phyloP scores from a whole-genome alignment of 2,888 invertebrate species.

The Ariolimax columbianus region DNA sequence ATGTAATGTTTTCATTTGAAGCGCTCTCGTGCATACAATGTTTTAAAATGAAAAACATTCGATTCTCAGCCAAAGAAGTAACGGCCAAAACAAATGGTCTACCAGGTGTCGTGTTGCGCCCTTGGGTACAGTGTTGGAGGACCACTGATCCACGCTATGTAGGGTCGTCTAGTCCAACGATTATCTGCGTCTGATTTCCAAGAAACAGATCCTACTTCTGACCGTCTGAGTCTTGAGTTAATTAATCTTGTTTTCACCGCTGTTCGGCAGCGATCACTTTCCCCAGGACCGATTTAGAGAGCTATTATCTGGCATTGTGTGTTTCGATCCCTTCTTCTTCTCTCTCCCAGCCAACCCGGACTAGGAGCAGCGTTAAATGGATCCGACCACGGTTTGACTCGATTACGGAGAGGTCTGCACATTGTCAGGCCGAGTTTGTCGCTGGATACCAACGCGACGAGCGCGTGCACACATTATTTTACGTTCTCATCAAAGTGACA shows the following conservation, averaged over 20 bases:
- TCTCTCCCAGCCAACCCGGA: background rate
- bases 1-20: no score
- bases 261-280: background rate
- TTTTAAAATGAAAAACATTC: no score
- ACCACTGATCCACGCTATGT: no score
- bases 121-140: no score
- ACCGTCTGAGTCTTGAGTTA: background rate
- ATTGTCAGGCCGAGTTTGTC: conserved; percentile 1
- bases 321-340: background rate
- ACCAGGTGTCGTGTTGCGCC: background rate
- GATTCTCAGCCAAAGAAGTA: no score
- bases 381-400: background rate
- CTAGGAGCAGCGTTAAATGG: background rate
- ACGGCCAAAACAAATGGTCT: no score
- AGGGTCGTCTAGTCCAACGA: background rate
- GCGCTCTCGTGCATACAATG: no score
- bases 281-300: conserved; percentile 6
- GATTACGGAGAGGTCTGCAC: background rate
- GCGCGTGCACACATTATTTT: background rate
- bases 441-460: background rate
- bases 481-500: background rate
- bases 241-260: conserved; percentile 29
- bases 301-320: background rate
- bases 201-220: background rate
- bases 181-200: conserved; percentile 16